Base-by-base conservation (phyloP, 2,888 invertebrate genomes). In the Yponomeuta malinellus region DNA sequence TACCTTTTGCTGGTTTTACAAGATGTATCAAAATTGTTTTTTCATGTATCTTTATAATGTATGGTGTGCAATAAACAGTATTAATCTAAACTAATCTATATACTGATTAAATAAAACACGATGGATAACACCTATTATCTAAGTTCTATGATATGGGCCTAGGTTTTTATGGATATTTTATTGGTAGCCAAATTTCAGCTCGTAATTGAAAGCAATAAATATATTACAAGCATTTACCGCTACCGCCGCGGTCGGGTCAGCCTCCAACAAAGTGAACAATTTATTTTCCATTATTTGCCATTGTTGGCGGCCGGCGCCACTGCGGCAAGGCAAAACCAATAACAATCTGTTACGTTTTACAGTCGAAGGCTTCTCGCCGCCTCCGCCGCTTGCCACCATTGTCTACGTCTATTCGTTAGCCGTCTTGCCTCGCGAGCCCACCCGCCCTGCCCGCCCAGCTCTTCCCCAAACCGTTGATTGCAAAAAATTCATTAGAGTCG, bases 311-410 rank as follows among this genome's bases (percentile, higher is more conserved):
- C 76, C 76, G 74, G 52, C 68, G 29, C 48, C 68, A 68, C 73
- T 72, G 77, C 75, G 76, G 76, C 78, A 75, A 77, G 76, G 75
- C 76, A 78, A 81, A 83, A 81, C 80, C 82, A 83, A 85, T 81
- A 83, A 83, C 83, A 85, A 84, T 84, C 81, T 81, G 83, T 82
- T 81, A 83, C 78, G 76, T 76, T 74, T 77, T 79, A 73, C 74
- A 74, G 74, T 78, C 78, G 79, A 81, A 83, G 81, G 83, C 78
- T 59, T 77, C 78, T 78, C 75, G 76, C 75, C 76, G 71, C 65
- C 31, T 52, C 29, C 15, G 9, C 63, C 43, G 71, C 70, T 74
- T 73, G 75, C 74, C 78, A 76, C 78, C 78, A 82, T 82, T 71
- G 69, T 71, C 48, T 65, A 29, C 15, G n/a, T 72, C 71, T 65